A percentile compares a stretch with the other conserved stretches of the same genome.
phyloP scores from a whole-genome alignment of 1,140 invertebrate species.

The Diorhabda sublineata region DNA sequence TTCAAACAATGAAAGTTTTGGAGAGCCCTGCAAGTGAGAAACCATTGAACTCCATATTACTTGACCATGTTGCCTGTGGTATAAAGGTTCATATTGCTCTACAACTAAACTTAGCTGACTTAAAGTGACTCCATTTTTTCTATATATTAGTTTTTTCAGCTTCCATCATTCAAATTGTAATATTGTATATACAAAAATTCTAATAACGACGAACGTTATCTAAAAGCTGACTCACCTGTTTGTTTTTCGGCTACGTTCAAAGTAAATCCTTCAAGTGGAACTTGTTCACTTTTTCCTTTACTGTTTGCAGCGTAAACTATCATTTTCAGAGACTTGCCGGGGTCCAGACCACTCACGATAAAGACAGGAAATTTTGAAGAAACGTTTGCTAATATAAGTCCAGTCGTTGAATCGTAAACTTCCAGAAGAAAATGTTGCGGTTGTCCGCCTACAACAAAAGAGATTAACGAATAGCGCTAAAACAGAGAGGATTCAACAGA shows the following conservation, averaged over 20 bases:
- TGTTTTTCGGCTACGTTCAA: conserved; percentile 75
- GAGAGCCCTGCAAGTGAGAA: no score
- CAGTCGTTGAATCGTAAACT: conserved; percentile 65
- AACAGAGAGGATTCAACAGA: neutral
- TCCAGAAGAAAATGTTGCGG: conserved; percentile 59
- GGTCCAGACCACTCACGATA: conserved; percentile 62
- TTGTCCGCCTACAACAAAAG: conserved; percentile 41
- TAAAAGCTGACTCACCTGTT: conserved; percentile 59
- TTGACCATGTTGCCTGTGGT: no score
- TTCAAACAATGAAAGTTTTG: no score
- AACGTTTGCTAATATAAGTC: conserved; percentile 61
- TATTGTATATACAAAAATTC: no score
- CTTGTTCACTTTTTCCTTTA: conserved; percentile 57
- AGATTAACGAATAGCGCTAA: neutral
- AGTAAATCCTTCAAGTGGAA: conserved; percentile 60
- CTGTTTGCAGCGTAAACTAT: conserved; percentile 60
- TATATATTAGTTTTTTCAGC: no score
- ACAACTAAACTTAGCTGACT: no score
- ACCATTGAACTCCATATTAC: no score
- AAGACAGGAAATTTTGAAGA: conserved; percentile 65
- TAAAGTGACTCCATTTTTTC: no score
- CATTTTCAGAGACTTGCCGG: conserved; percentile 66
- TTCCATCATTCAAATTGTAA: no score
- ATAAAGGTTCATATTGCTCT: no score
- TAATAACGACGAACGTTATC: no score